phyloP scores from a whole-genome alignment of 2,888 invertebrate genomes.

The Drosophila antonietae region DNA sequence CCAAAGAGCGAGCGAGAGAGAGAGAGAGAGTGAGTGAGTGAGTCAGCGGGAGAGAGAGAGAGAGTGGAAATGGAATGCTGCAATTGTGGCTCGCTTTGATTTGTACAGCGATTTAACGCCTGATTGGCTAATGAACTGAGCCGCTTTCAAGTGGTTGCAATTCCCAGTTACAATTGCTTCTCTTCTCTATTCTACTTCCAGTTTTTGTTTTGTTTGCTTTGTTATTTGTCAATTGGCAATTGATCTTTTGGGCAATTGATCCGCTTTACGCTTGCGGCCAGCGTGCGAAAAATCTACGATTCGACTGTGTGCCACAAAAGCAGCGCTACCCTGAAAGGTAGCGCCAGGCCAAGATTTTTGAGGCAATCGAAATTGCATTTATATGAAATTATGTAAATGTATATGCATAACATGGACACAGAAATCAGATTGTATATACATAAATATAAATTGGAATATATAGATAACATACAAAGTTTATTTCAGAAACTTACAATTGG shows the following conservation, averaged over 20 bases:
- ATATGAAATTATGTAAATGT: neutral
- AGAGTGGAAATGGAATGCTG: conserved; percentile 23
- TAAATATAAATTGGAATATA: too few species aligned
- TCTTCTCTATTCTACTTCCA: neutral
- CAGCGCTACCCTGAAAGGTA: neutral
- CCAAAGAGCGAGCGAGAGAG: neutral
- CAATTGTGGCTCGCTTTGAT: conserved; percentile 52
- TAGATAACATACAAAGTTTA: too few species aligned
- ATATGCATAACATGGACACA: neutral
- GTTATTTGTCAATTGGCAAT: conserved; percentile 70
- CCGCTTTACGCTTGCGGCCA: conserved; percentile 57
- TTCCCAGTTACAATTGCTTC: conserved; percentile 35
- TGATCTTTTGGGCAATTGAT: conserved; percentile 79
- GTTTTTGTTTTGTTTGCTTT: conserved; percentile 27
- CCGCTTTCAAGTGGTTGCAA: conserved; percentile 66
- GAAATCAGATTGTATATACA: neutral
- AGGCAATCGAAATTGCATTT: neutral
- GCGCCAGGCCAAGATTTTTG: neutral
- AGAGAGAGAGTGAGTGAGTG: neutral
- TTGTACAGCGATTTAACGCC: conserved; percentile 67
- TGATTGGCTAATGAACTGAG: conserved; percentile 62
- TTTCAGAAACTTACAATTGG: too few species aligned
- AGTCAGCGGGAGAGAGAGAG: neutral
- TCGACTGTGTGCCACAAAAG: neutral
- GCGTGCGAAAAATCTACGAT: conserved; percentile 47